Evolutionary conservation across 2,888 invertebrate species (phyloP).

Genomic region (Diachrysia chrysitis): DNA sequence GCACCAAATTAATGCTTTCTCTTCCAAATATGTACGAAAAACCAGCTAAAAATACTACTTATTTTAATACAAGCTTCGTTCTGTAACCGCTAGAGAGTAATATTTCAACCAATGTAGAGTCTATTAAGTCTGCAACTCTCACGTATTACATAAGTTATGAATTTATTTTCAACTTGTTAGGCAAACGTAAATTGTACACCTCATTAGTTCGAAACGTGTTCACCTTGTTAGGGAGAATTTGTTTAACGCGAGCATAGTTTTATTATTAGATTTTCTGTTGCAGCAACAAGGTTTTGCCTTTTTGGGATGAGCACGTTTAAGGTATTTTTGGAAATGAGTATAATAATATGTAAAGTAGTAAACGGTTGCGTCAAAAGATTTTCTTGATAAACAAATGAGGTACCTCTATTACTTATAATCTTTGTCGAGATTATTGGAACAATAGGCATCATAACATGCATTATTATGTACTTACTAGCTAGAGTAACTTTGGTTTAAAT

Average conservation of each 20-base stretch:
- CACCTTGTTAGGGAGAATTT: slow-evolving; percentile 27
- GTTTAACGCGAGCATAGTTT: slow-evolving; percentile 19
- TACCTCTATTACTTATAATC: no score
- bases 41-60: neutral
- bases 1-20: slow-evolving; percentile 4
- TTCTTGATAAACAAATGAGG: no score
- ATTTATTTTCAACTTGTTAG: slow-evolving; percentile 56
- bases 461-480: no score
- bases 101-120: slow-evolving; percentile 31
- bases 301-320: no score
- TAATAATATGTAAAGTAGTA: no score
- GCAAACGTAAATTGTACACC: slow-evolving; percentile 49
- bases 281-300: neutral
- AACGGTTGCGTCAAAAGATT: no score
- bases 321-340: no score
- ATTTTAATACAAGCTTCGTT: neutral
- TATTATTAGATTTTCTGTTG: neutral
- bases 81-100: slow-evolving; percentile 9
- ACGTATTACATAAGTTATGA: slow-evolving; percentile 39
- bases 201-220: slow-evolving; percentile 46
- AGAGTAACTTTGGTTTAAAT: no score
- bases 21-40: slow-evolving; percentile 1
- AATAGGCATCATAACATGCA: no score
- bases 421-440: no score
- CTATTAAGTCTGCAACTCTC: slow-evolving; percentile 20